Evolutionary conservation across 2,797 vertebrate genomes (phyloP).

Genomic region (Synanceia verrucosa): DNA sequence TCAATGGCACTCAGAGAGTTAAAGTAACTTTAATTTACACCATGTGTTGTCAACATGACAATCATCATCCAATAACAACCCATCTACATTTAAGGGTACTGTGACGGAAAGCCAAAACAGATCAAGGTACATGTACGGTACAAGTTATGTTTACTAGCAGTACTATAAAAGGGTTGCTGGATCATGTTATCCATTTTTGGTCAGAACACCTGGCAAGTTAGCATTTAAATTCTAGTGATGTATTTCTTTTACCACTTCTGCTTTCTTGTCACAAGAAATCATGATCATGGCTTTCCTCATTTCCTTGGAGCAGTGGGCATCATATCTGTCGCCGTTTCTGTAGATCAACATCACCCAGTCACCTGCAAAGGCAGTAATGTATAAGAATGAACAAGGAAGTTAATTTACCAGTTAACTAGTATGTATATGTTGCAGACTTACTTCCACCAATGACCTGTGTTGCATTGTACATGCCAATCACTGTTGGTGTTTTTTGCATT

Average conservation of each 20-base stretch:
- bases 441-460: constrained; percentile 89
- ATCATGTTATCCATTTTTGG: not conserved
- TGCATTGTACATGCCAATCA: constrained; percentile 85
- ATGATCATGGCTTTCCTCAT: constrained; percentile 88
- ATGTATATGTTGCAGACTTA: constrained; percentile 71
- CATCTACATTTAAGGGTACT: too few species aligned
- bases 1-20: too few species aligned
- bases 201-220: not conserved
- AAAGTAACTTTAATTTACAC: too few species aligned
- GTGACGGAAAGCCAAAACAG: too few species aligned
- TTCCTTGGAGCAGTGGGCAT: constrained; percentile 82
- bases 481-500: constrained; percentile 17
- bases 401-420: too few species aligned
- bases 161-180: too few species aligned
- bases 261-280: constrained; percentile 88
- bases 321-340: constrained; percentile 84
- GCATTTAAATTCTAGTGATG: not conserved
- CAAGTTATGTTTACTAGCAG: too few species aligned
- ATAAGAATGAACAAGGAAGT: too few species aligned
- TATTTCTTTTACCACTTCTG: constrained; percentile 38
- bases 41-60: too few species aligned
- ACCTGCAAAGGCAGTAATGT: too few species aligned
- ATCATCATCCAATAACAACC: too few species aligned
- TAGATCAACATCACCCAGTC: constrained; percentile 95
- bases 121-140: too few species aligned